These are phyloP conservation scores for Andrena minutula DNA, from an alignment of 2,888 invertebrate species.

Conservation along the genomic window DNA sequence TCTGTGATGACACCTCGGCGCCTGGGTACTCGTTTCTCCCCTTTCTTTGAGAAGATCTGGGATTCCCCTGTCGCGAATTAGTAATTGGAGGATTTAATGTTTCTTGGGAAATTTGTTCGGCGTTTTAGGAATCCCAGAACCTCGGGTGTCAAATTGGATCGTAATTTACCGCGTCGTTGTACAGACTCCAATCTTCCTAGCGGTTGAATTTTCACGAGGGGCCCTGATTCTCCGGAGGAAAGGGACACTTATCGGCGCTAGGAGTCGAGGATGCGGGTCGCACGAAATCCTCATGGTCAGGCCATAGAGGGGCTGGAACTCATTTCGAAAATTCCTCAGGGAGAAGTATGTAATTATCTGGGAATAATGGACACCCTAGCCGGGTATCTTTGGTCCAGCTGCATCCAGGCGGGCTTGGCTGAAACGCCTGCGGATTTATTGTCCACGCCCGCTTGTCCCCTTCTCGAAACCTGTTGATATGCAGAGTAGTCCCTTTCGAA, in stretches of 20 bases:
- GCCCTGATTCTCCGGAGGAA: not conserved
- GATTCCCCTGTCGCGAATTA: not conserved
- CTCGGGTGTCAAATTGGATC: not conserved
- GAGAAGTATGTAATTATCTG: constrained; percentile 77
- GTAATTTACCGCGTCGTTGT: constrained; percentile 2
- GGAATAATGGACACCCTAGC: constrained; percentile 75
- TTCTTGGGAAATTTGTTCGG: not conserved
- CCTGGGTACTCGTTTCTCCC: too few species aligned
- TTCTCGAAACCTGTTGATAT: too few species aligned
- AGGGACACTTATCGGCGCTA: constrained; percentile 40
- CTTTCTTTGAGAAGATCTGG: not conserved
- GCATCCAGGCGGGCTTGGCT: constrained; percentile 1
- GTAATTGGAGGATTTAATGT: not conserved
- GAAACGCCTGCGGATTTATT: constrained; percentile 61
- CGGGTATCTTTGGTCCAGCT: constrained; percentile 61
- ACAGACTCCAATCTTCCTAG: not conserved
- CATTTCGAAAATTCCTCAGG: constrained; percentile 77
- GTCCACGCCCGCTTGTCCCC: constrained; percentile 32
- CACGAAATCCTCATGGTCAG: constrained; percentile 11
- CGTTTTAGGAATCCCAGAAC: not conserved
- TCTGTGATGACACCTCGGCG: too few species aligned
- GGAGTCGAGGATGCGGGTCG: constrained; percentile 8
- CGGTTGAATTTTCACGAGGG: constrained; percentile 9
- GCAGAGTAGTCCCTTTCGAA: too few species aligned
- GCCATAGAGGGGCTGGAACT: constrained; percentile 64